Evolutionary conservation across 2,888 invertebrate genomes (phyloP).

Genomic region (Tenthredo amoena): DNA sequence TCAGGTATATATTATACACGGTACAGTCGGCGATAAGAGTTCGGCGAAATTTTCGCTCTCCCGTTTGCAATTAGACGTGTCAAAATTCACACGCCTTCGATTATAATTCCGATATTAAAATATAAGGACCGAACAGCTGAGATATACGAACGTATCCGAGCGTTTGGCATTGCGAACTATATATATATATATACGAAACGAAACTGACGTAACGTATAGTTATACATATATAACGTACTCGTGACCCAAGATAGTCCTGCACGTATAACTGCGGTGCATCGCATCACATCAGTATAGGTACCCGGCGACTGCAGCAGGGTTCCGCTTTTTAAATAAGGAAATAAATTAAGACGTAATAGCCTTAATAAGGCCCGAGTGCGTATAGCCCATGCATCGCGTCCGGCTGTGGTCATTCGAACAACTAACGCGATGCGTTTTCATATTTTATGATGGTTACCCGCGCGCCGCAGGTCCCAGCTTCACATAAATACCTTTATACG

Average conservation of each 20-base stretch:
- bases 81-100: no score
- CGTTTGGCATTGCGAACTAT: no score
- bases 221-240: neutral
- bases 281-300: neutral
- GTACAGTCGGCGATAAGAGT: slow-evolving; percentile 28
- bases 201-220: neutral
- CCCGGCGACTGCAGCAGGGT: neutral
- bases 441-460: slow-evolving; percentile 60
- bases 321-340: slow-evolving; percentile 67
- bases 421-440: slow-evolving; percentile 66
- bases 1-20: neutral
- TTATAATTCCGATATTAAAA: no score
- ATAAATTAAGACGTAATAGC: slow-evolving; percentile 72
- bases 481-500: slow-evolving; percentile 22
- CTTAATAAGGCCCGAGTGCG: slow-evolving; percentile 67
- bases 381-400: slow-evolving; percentile 68
- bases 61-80: neutral
- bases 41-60: neutral
- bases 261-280: slow-evolving; percentile 22
- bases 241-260: neutral
- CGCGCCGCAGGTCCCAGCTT: neutral
- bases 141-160: neutral
- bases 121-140: neutral
- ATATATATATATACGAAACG: no score
- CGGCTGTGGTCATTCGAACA: slow-evolving; percentile 59